Base-by-base conservation (phyloP, 2,797 vertebrate species). In the Amblyraja radiata region DNA sequence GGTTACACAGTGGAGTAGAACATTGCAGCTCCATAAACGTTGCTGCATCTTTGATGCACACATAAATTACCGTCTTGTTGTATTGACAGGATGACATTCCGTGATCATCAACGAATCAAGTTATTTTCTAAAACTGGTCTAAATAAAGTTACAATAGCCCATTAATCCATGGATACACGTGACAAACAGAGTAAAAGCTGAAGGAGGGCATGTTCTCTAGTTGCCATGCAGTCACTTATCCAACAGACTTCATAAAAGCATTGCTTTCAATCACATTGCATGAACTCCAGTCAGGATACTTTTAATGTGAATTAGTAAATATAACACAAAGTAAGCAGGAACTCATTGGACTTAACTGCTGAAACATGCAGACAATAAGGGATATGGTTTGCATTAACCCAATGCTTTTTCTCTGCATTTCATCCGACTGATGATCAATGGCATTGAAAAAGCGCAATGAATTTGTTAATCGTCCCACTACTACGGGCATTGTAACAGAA, bases 11-110 rank as follows among this genome's bases (percentile, higher is more conserved):
- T 54, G 5, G 46, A 74, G 21, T 54, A 28, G 90, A 54, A 91
- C 46, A 28, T 73, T 36, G 54, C 39, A 74, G 39, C 39, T 92
- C 74, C 74, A 9, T 21, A 28, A 76, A 25, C 16, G 68, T 54
- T 54, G 90, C 4, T 54, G 71, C 68, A 28, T 92, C 71, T 92
- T 74, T n/a, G 71, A 92, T 74, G 65, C 71, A 92, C 25, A 92
- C 46, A 88, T n/a, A 86, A 91, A 91, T 73, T 54, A 54, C 46
- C 90, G 13, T 21, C 61, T 73, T 74, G 73, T 71, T 8, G 23
- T 46, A 32, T 32, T 54, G 39, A 39, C 14, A 74, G 25, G 39
- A 76, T 25, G 46, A 58, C 21, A 25, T 46, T 92, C 2, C 9
- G 16, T 10, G 13, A 25, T 76, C 71, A 76, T n/a, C n/a, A 14